phyloP scores from a whole-genome alignment of 2,113 vertebrate species.

The Gymnorhina tibicen region DNA sequence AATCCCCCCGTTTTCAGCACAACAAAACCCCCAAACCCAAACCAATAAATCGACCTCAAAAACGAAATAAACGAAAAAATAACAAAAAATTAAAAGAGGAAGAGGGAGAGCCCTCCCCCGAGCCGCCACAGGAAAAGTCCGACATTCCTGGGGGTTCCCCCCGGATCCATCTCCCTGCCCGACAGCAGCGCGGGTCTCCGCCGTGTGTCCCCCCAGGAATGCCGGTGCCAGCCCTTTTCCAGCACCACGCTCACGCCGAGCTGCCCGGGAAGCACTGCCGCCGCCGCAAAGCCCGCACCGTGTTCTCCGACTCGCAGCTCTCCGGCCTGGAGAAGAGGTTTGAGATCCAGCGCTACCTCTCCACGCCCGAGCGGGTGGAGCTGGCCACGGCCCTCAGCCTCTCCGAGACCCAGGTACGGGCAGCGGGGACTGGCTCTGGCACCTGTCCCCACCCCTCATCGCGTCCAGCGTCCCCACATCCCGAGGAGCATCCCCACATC shows the following conservation, averaged over 20 bases:
- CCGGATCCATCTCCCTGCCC: not conserved
- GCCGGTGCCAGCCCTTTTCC: slow-evolving; percentile 93
- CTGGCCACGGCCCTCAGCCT: slow-evolving; percentile 95
- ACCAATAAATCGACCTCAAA: not conserved
- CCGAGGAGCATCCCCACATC: too few relatives aligned
- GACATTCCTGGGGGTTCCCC: accelerated
- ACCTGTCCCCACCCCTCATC: too few relatives aligned
- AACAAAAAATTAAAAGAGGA: not conserved
- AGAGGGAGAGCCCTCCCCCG: not conserved
- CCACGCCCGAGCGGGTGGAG: slow-evolving; percentile 94
- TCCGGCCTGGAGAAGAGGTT: slow-evolving; percentile 96
- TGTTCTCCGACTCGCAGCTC: slow-evolving; percentile 97
- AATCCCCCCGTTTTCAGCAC: not conserved
- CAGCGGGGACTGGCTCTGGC: accelerated
- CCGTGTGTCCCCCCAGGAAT: slow-evolving; percentile 74
- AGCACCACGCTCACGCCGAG: slow-evolving; percentile 83
- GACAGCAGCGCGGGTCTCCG: not conserved
- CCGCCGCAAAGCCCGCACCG: slow-evolving; percentile 93
- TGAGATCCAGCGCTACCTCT: slow-evolving; percentile 94
- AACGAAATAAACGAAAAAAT: not conserved
- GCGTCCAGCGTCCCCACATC: not conserved
- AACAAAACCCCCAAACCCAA: not conserved
- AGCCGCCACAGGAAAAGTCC: too few relatives aligned
- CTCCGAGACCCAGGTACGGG: slow-evolving; percentile 92
- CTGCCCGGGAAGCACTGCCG: slow-evolving; percentile 94